phyloP scores from a whole-genome alignment of 2,113 vertebrate genomes.

The Orthonyx spaldingii region DNA sequence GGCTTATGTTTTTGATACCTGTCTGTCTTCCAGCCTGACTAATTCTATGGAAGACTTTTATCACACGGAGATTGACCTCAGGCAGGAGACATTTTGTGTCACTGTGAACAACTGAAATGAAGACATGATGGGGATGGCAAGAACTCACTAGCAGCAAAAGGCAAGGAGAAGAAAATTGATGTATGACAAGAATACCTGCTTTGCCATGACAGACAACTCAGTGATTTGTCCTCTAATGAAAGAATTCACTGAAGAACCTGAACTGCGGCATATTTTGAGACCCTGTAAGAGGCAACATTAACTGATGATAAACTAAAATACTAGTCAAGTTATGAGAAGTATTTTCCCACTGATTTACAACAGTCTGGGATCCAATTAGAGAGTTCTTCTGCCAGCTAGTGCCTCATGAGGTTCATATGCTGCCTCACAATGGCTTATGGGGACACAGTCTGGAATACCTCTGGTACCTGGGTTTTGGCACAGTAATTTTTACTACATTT shows the following conservation, averaged over 20 bases:
- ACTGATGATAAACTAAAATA: conserved; percentile 28
- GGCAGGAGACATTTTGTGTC: conserved; percentile 46
- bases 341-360: conserved; percentile 4
- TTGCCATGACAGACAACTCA: background rate
- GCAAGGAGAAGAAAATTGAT: conserved; percentile 5
- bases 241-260: background rate
- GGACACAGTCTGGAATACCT: background rate
- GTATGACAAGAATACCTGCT: background rate
- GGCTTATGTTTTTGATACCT: background rate
- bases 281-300: background rate
- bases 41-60: conserved; percentile 28
- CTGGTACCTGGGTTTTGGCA: background rate
- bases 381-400: background rate
- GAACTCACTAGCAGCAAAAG: background rate
- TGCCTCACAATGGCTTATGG: background rate
- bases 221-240: conserved; percentile 5
- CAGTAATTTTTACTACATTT: background rate
- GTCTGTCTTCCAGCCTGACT: conserved; percentile 40
- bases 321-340: background rate
- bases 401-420: background rate
- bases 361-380: background rate
- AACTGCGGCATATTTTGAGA: background rate
- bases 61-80: conserved; percentile 36
- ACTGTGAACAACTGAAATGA: conserved; percentile 14
- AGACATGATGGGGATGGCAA: background rate